Base-by-base conservation (phyloP, 2,113 vertebrate genomes). In the Hystrix brachyura region DNA sequence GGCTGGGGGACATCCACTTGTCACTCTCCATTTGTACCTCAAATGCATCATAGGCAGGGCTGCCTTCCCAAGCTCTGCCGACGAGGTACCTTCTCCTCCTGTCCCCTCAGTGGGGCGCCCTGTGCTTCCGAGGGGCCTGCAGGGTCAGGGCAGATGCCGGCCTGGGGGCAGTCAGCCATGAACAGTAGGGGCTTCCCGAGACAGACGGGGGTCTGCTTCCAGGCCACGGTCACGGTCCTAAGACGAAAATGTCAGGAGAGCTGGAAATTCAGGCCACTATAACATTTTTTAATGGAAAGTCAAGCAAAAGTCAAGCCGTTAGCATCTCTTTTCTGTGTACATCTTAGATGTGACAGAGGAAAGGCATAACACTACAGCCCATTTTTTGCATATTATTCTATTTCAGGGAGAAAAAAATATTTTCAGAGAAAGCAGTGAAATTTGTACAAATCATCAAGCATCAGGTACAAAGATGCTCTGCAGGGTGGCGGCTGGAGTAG, bases 381-480 rank as follows among this genome's bases (percentile, higher is more conserved):
- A 0, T 64, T 4, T 34, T 21, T 34, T 19, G 71, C 60, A 2
- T 4, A 12, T 17, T 74, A 84, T 29, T 57, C 72, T 86, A 6
- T 78, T 19, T 29, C 12, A 6, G 46, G 51, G 29, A 82, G 2
- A 18, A 62, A 69, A 69, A 64, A 25, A 2, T 51, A 4, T 27
- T 43, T 76, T 53, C 60, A 7, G 91, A 65, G 57, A n/a, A 65
- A 80, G 55, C 48, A 13, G 71, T 34, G 48, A 84, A 12, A 27
- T 18, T 5, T 0, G 4, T 11, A 19, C 11, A 17, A 3, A 6
- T 55, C 19, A 18, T 32, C 9, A 7, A 12, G 0, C 21, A 55
- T 10, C 0, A 1, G 17, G 2, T 86, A 2, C 4, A 6, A 0
- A 0, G 5, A 2, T 19, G 23, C 4, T 64, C 82, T 7, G 1